phyloP scores from a whole-genome alignment of 2,888 invertebrate genomes.

The Salpingus planirostris region DNA sequence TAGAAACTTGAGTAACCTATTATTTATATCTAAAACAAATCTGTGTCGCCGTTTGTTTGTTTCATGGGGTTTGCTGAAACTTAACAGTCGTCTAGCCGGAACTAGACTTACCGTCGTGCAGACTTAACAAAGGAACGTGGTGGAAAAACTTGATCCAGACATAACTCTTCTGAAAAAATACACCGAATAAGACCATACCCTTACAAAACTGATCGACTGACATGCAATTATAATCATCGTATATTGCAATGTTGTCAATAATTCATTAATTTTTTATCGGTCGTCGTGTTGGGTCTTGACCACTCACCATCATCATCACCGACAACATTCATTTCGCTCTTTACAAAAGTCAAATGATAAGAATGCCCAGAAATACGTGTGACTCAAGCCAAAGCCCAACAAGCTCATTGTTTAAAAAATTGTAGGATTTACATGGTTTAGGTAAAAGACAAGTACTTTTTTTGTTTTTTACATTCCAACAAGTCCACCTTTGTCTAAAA shows the following conservation, averaged over 20 bases:
- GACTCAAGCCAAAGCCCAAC: slow-evolving; percentile 12
- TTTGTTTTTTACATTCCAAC: slow-evolving; percentile 26
- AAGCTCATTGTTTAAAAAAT: slow-evolving; percentile 7
- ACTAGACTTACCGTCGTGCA: slow-evolving; percentile 60
- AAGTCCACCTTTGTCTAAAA: slow-evolving; percentile 27
- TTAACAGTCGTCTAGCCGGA: slow-evolving; percentile 43
- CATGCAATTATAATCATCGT: too few species aligned
- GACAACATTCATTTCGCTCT: neutral
- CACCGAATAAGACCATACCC: slow-evolving; percentile 56
- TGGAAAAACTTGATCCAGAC: slow-evolving; percentile 52
- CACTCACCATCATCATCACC: neutral
- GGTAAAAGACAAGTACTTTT: slow-evolving; percentile 20
- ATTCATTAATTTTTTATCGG: too few species aligned
- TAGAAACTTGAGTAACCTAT: too few species aligned
- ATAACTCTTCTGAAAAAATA: slow-evolving; percentile 70
- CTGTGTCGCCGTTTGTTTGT: slow-evolving; percentile 8
- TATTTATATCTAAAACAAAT: too few species aligned
- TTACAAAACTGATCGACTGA: slow-evolving; percentile 15
- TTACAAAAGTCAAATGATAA: too few species aligned
- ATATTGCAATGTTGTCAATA: slow-evolving; percentile 13
- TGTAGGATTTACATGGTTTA: slow-evolving; percentile 8
- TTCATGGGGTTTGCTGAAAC: slow-evolving; percentile 29
- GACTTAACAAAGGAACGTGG: slow-evolving; percentile 53
- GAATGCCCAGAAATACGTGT: too few species aligned
- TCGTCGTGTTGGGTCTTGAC: slow-evolving; percentile 12